These are phyloP conservation scores for Platycercus adscitus DNA, from an alignment of 2,113 vertebrate species.

Conservation along the genomic window DNA sequence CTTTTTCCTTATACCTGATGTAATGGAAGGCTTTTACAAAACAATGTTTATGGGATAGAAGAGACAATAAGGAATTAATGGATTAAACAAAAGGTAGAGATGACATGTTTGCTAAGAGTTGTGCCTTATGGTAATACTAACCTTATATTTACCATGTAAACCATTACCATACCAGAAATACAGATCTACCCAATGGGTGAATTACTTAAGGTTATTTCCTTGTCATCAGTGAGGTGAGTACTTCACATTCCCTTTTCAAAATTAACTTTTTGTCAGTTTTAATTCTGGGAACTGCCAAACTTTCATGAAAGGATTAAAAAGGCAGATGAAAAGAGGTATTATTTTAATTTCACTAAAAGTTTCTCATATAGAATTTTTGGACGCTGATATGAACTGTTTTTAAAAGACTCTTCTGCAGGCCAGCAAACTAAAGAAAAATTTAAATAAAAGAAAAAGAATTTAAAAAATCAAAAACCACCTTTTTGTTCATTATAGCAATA, in stretches of 20 bases:
- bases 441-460: not conserved
- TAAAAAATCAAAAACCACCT: not conserved
- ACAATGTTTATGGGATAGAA: not conserved
- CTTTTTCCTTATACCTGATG: not conserved
- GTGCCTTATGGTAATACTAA: not conserved
- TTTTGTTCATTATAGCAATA: not conserved
- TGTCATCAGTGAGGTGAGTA: not conserved
- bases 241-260: not conserved
- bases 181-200: not conserved
- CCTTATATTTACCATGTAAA: not conserved
- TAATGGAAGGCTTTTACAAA: constrained; percentile 15
- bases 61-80: not conserved
- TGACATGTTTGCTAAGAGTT: not conserved
- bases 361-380: not conserved
- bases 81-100: not conserved
- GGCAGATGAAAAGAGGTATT: not conserved
- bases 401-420: not conserved
- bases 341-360: not conserved
- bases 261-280: not conserved
- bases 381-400: not conserved
- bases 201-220: not conserved
- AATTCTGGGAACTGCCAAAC: not conserved
- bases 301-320: not conserved
- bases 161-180: not conserved
- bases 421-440: not conserved